These are phyloP conservation scores for Macheiramphus alcinus DNA, from an alignment of 2,113 vertebrate species.

Conservation along the genomic window DNA sequence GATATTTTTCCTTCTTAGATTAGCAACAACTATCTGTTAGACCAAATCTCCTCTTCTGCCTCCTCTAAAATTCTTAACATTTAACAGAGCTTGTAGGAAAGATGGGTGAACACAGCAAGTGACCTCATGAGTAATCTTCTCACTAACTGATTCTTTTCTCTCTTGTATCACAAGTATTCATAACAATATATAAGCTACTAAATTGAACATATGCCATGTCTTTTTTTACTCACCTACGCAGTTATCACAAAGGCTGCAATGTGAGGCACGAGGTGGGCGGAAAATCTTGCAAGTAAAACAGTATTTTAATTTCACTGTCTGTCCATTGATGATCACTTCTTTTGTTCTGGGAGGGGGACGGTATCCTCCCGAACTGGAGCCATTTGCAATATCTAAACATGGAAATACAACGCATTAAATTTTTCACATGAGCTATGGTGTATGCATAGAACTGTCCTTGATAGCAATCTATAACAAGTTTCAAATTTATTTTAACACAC, in stretches of 20 bases:
- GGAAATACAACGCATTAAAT: background rate
- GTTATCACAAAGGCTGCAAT: slow-evolving; percentile 99
- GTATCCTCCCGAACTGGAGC: slow-evolving; percentile 88
- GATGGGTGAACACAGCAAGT: background rate
- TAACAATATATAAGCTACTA: background rate
- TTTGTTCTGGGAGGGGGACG: slow-evolving; percentile 94
- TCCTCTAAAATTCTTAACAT: background rate
- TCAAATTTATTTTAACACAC: background rate
- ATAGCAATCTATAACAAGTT: background rate
- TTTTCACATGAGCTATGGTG: background rate
- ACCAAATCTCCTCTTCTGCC: background rate
- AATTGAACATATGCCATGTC: background rate
- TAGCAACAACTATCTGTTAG: background rate
- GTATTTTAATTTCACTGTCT: slow-evolving; percentile 96
- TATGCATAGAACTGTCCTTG: background rate
- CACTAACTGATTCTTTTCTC: background rate
- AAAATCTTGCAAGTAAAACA: slow-evolving; percentile 99
- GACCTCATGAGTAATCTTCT: background rate
- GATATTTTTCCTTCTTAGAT: background rate
- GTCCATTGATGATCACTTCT: slow-evolving; percentile 95
- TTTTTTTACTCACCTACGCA: slow-evolving; percentile 89
- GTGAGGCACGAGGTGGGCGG: slow-evolving; percentile 94
- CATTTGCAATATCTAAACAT: slow-evolving; percentile 87
- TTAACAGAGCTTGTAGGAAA: background rate
- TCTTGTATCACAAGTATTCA: background rate